Conservation (phyloP, 2,888 invertebrate species). For the Eupithecia dodoneata region DNA sequence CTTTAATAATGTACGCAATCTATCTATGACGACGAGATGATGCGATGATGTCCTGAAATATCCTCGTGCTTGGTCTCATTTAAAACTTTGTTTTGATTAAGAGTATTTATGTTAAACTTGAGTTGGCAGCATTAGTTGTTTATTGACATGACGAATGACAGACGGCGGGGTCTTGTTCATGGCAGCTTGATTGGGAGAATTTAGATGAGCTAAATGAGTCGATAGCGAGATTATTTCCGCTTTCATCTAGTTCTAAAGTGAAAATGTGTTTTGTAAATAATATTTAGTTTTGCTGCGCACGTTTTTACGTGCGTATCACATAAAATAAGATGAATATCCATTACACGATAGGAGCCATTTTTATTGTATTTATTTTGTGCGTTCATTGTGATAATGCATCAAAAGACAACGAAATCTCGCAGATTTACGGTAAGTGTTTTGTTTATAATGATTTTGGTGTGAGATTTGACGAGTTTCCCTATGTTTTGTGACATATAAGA, state of each 20-base stretch:
- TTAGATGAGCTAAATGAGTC: slow-evolving; percentile 70
- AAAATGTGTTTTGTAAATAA: slow-evolving; percentile 77
- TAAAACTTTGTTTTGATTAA: too few species aligned
- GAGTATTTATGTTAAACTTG: too few species aligned
- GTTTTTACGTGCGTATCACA: slow-evolving; percentile 68
- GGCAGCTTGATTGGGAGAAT: slow-evolving; percentile 71
- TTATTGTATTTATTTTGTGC: slow-evolving; percentile 83
- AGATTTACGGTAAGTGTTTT: slow-evolving; percentile 76
- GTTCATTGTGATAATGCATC: slow-evolving; percentile 82
- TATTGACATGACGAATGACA: slow-evolving; percentile 83
- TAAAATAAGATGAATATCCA: slow-evolving; percentile 77
- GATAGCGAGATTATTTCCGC: slow-evolving; percentile 67
- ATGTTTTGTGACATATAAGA: not conserved
- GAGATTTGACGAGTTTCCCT: slow-evolving; percentile 6
- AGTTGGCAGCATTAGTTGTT: slow-evolving; percentile 75
- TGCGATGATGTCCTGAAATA: too few species aligned
- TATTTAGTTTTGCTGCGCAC: slow-evolving; percentile 69
- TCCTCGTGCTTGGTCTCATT: too few species aligned
- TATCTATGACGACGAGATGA: too few species aligned
- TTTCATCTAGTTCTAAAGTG: slow-evolving; percentile 64
- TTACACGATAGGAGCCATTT: slow-evolving; percentile 82
- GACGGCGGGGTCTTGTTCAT: slow-evolving; percentile 77
- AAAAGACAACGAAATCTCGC: slow-evolving; percentile 80
- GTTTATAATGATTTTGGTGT: slow-evolving; percentile 28
- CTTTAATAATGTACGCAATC: too few species aligned